A percentile compares a stretch with the other conserved stretches of the same genome.
These are phyloP conservation scores for Chymomyza caudatula DNA, from an alignment of 2,888 invertebrate genomes.

Conservation along the genomic window DNA sequence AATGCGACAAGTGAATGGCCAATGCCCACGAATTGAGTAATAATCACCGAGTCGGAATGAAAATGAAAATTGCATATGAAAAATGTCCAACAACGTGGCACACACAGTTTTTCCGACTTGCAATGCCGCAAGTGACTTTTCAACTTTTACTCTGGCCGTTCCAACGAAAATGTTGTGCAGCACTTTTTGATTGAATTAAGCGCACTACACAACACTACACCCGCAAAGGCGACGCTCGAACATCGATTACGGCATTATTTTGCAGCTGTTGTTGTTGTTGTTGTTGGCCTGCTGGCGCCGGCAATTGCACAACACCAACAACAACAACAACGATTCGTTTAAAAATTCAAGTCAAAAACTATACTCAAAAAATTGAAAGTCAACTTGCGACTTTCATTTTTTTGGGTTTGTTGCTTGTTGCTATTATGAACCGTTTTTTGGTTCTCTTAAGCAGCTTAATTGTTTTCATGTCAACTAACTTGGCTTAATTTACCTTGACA, in stretches of 20 bases:
- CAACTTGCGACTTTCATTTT: conserved; percentile 59
- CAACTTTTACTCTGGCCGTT: conserved; percentile 57
- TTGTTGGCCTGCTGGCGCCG: conserved; percentile 64
- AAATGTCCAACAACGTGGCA: neutral
- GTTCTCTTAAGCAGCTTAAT: conserved; percentile 62
- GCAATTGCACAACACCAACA: conserved; percentile 61
- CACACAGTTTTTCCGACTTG: neutral
- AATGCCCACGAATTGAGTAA: conserved; percentile 3
- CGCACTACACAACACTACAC: neutral
- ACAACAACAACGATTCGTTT: conserved; percentile 1
- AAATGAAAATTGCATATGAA: conserved; percentile 26
- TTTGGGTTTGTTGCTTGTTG: conserved; percentile 22
- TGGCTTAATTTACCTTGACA: conserved; percentile 64
- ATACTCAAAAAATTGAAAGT: conserved; percentile 59
- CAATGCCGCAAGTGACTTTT: conserved; percentile 49
- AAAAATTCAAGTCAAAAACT: conserved; percentile 12
- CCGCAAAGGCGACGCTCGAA: neutral
- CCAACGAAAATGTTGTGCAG: neutral
- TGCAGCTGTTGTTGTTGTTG: conserved; percentile 15
- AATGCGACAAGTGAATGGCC: conserved; percentile 11
- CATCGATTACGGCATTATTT: conserved; percentile 63
- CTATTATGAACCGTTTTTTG: conserved; percentile 6
- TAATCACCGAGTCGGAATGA: neutral
- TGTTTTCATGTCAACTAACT: conserved; percentile 64
- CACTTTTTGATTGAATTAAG: conserved; percentile 1